Base-by-base conservation (phyloP, 2,888 invertebrate genomes). In the Agonopterix arenella region DNA sequence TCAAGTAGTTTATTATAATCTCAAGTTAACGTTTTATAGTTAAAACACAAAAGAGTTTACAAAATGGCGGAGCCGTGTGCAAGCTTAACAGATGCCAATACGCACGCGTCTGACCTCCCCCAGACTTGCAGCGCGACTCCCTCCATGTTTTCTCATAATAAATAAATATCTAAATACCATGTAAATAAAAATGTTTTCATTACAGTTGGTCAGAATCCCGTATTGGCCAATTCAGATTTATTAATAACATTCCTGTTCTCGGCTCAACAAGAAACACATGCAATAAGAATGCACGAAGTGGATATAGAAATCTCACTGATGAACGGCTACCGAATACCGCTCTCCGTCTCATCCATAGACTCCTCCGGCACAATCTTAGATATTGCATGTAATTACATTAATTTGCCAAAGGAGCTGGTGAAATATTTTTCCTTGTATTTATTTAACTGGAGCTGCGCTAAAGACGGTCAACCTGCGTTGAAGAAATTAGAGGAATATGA, bases 401-500 rank as follows among this genome's bases (percentile, higher is more conserved):
- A 95, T 72, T 84, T 98, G 59, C 92, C 95, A 49, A 92, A 93
- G 64, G 93, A 96, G 68, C 92, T 94, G 80, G 91, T 93, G 50
- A 94, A 94, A 70, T 98, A 96, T 82, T 99, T 98, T 89, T 95
- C 97, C 46, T 89, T 99, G 50, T 99, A 94, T 85, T 90, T 98
- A 56, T 93, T 97, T 64, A 93, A 93, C 61, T 94, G 94, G 82
- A 93, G 93, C 54, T 92, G 93, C 73, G 93, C 93, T 41, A 93
- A 92, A 65, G 91, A 93, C 68, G 92, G 92, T 44, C 89, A 92
- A 69, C 89, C 92, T 88, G 93, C 97, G 66, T 88, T 98, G 56
- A 92, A 98, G 61, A 96, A 96, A 77, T 89, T 99, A 58, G 96
- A 98, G 86, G 96, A 98, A 80, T 99, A 98, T 90, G 99, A 99